Conservation (phyloP, 2,113 vertebrate genomes). For the Python bivittatus region DNA sequence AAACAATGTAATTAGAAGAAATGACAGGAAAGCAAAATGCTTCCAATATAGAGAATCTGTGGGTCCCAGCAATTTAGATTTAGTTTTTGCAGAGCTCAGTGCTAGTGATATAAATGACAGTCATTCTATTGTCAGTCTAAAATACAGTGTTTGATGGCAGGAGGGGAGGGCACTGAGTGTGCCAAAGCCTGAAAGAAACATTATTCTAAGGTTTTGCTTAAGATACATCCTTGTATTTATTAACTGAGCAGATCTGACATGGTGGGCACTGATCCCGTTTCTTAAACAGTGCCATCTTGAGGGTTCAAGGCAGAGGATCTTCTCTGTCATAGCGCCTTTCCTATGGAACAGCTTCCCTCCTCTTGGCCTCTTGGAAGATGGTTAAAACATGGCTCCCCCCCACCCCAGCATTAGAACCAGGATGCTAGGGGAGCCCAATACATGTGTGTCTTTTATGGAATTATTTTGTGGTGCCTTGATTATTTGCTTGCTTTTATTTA, state of each 20-base stretch:
- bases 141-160: too few relatives aligned
- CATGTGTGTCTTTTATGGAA: not conserved
- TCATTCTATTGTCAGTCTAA: too few relatives aligned
- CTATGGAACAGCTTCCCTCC: not conserved
- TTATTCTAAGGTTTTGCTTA: not conserved
- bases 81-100: not conserved
- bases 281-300: not conserved
- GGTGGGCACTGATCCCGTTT: not conserved
- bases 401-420: not conserved
- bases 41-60: not conserved
- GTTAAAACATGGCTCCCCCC: not conserved
- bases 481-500: not conserved
- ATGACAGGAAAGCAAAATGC: not conserved
- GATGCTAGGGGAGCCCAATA: not conserved
- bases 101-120: too few relatives aligned
- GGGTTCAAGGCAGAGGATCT: not conserved
- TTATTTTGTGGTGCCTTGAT: not conserved
- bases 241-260: constrained; percentile 32
- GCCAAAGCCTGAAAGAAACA: constrained; percentile 20
- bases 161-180: not conserved
- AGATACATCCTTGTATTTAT: constrained; percentile 25
- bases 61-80: not conserved
- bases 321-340: too few relatives aligned
- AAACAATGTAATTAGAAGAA: not conserved
- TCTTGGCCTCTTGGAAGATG: not conserved